Conservation (phyloP, 2,888 invertebrate species). For the Blastobasis adustella region DNA sequence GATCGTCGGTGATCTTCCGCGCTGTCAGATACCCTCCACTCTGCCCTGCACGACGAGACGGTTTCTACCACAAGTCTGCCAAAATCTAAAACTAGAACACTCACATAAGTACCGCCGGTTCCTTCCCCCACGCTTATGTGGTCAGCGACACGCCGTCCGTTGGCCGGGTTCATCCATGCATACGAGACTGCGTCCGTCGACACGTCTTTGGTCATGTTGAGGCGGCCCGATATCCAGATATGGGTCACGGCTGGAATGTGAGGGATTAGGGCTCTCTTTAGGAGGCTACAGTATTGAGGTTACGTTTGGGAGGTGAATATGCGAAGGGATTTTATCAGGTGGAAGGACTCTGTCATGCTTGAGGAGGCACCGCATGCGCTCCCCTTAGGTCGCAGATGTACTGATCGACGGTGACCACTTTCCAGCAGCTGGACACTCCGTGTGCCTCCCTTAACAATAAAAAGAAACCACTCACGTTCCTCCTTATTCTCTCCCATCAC, state of each 20-base stretch:
- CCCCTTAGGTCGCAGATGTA: too few species aligned
- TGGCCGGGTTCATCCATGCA: conserved; percentile 47
- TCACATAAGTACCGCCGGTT: conserved; percentile 25
- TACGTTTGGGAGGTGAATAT: too few species aligned
- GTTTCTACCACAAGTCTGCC: too few species aligned
- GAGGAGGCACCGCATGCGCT: too few species aligned
- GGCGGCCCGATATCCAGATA: conserved; percentile 57
- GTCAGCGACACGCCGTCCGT: conserved; percentile 40
- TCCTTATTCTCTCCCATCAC: conserved; percentile 63
- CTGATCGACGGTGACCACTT: too few species aligned
- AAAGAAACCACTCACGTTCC: conserved; percentile 37
- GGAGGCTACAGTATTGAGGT: too few species aligned
- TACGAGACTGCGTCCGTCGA: conserved; percentile 31
- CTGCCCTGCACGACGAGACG: too few species aligned
- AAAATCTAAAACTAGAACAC: conserved; percentile 8
- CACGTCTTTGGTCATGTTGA: conserved; percentile 50
- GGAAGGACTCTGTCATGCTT: too few species aligned
- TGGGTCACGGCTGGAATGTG: conserved; percentile 48
- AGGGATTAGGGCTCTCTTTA: too few species aligned
- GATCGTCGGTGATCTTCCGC: too few species aligned
- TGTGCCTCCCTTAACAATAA: background rate
- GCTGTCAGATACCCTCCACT: too few species aligned
- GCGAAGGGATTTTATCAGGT: background rate
- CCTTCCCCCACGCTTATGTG: conserved; percentile 25
- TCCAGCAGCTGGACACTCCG: background rate